Conservation (phyloP, 2,797 vertebrate species). For the Sparus aurata region DNA sequence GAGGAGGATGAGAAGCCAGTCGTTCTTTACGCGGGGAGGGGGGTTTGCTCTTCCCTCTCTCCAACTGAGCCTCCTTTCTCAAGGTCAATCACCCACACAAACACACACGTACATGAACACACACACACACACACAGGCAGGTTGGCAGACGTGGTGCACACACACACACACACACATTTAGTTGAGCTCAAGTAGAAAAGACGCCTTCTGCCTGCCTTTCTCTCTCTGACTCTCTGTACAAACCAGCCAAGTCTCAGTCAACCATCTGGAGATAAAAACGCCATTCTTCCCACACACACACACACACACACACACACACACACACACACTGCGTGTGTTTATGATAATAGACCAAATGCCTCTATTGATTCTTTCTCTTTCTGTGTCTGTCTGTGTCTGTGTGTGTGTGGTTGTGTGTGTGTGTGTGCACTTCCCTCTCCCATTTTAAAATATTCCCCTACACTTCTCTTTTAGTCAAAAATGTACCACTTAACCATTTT, state of each 20-base stretch:
- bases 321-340: conserved; percentile 70
- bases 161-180: conserved; percentile 47
- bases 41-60: conserved; percentile 78
- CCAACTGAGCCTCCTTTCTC: conserved; percentile 84
- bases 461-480: conserved; percentile 41
- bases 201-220: conserved; percentile 76
- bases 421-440: conserved; percentile 32
- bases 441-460: conserved; percentile 54
- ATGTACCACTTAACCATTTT: neutral
- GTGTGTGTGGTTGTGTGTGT: conserved; percentile 22
- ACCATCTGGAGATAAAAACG: conserved; percentile 79
- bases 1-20: conserved; percentile 70
- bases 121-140: conserved; percentile 45
- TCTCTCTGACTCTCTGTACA: conserved; percentile 75
- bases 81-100: conserved; percentile 82
- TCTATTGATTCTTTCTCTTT: conserved; percentile 83
- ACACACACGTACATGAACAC: conserved; percentile 29
- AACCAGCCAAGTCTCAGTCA: conserved; percentile 79
- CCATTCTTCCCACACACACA: conserved; percentile 66
- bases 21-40: conserved; percentile 67
- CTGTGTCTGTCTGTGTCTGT: conserved; percentile 51
- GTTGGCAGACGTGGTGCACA: conserved; percentile 56
- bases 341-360: conserved; percentile 85
- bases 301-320: conserved; percentile 46
- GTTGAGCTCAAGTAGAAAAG: conserved; percentile 75